Evolutionary conservation across 2,113 vertebrate genomes (phyloP), one percentile per base, ranked within the genome.

Genomic region (Pseudorhombus dupliciocellatus): DNA sequence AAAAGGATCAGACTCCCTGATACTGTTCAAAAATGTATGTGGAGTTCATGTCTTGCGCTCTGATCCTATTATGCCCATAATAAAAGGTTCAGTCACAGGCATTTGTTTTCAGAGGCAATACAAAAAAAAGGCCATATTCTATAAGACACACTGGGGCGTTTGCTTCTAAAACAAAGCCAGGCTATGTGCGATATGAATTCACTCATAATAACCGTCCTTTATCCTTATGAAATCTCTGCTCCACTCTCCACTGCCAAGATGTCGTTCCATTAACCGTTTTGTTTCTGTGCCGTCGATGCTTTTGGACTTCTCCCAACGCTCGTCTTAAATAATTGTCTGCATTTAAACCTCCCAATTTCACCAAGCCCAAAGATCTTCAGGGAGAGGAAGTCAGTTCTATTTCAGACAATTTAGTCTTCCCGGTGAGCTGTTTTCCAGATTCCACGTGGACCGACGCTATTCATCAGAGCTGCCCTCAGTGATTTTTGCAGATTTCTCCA

Each of bases 171-270:
- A 46, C 63, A 37, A 30, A 70, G 42, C 63, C 24, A 46, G 7
- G 24, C 2, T 5, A 31, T 64, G 37, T 64, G 34, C 70, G 26
- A 70, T 52, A 69, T 74, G 21, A 72, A 52, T 75, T 66, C 65
- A 59, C 44, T 78, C 71, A 61, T 68, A 80, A 86, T 77, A 83
- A 83, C 63, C 68, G 22, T 66, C 53, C 56, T 71, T 84, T 77
- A 85, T 89, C 79, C 58, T 72, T 69, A 55, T 65, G 62, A 80
- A 84, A 83, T 81, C 74, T 79, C 46, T 52, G 48, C 61, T 72
- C 15, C n/a, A 30, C 55, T 70, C 25, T 34, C 40, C 31, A 25
- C 83, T 75, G 82, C 85, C 80, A 88, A 85, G 57, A 65, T 71
- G 68, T 67, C 66, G 54, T 40, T 70, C 63, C 63, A 79, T 77